Base-by-base conservation (phyloP, 2,888 invertebrate genomes). In the Spisula subtruncata region DNA sequence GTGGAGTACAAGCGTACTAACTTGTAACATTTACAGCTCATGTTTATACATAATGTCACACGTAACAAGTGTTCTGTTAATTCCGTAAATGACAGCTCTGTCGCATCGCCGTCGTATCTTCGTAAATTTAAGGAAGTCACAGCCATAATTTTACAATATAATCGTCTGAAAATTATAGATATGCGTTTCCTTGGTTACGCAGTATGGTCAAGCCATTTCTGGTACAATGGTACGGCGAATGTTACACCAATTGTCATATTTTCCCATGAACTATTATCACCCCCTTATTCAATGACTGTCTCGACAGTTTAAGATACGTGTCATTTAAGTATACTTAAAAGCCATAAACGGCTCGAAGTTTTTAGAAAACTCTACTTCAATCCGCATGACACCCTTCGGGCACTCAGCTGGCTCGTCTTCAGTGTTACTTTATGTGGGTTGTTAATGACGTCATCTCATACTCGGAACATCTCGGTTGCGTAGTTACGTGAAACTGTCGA, bases 361-460 rank as follows among this genome's bases (percentile, higher is more conserved):
- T 75, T 75, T 32, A 35, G 35, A 75, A 35, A 75, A 32, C 75
- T 18, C 75, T 5, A 35, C 75, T 75, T 75, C 32, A 85, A 56
- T 41, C 85, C 20, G 18, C 80, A 80, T 32, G 79, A 51, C 35
- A 41, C 85, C 18, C 85, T 85, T 85, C 51, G 32, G 41, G 41
- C 14, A 25, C 85, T 25, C 85, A 0, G 14, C 54, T 14, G 80
- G 85, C 14, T 56, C 56, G 35, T 56, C 41, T 85, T 51, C 54
- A 54, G 41, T 80, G 85, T 79, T 80, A 51, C 32, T 32, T 75
- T 54, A n/a, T 56, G 80, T 79, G 51, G 51, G 80, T 35, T 54
- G 35, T 41, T 54, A 83, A 80, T 88, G 87, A 88, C 87, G 87
- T 88, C 83, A 79, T 79, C 35, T 20, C 80, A 51, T 51, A 32